Base-by-base conservation (phyloP, 92 coral and sea anemone genomes). In the Zoanthus sansibaricus region DNA sequence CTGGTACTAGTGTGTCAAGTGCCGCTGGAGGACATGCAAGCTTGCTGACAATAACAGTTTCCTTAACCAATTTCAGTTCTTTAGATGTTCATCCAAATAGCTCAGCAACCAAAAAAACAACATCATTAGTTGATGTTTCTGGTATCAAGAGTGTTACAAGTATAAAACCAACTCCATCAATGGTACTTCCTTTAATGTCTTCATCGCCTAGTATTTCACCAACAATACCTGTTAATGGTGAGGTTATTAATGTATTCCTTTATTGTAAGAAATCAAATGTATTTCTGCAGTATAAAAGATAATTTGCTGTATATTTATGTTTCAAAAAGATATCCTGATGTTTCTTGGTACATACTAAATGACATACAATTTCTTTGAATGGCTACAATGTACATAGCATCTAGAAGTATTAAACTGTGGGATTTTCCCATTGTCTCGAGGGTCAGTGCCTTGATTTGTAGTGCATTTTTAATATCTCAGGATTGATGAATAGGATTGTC, bases 181-280 rank as follows among this genome's bases (percentile, higher is more conserved):
- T 25, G 0, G 17, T 69, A 11, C 17, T 25, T 25, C 9, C 74
- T 31, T 69, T 46, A 30, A 4, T 13, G 30, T 30, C 84, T 33
- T 61, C 74, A 79, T 3, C 47, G 4, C 42, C 10, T 42, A 46
- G n/a, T n/a, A n/a, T 66, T 13, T 45, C 75, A 46, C 75, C 85
- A 42, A 78, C 83, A 76, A 9, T 33, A 21, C 82, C 67, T 64
- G 85, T 49, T 6, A 66, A 16, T 62, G 85, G 85, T 80, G 33
- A 79, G 72, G 46, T 25, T 55, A 56, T 46, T 44, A 15, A 6
- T 45, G n/a, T 33, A 33, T 33, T 33, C 42, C 16, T 3, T 31
- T 2, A 20, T 44, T 45, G 3, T 9, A 20, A 5, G 30, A 18
- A 33, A 33, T 33, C 14, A 4, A 48, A 47, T 30, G 9, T 13